Evolutionary conservation across 92 coral and sea anemone species (phyloP).

Genomic region (Chrysogorgia sp.): DNA sequence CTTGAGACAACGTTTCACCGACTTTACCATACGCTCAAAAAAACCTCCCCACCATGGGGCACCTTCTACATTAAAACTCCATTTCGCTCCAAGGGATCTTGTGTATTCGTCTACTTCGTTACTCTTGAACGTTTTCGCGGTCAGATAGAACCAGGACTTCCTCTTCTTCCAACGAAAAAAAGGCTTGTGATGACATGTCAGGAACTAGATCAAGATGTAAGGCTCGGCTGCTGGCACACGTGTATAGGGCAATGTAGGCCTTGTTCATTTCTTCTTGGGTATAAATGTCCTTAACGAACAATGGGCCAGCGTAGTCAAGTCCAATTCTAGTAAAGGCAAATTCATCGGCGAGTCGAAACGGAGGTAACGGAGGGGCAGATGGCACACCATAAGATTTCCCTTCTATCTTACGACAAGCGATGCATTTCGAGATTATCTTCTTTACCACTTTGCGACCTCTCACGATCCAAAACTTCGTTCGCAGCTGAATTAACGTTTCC

Average conservation of each 20-base stretch:
- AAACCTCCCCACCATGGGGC: constrained; percentile 28
- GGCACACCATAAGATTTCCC: constrained; percentile 19
- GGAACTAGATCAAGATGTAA: constrained; percentile 2
- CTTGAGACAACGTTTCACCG: constrained; percentile 10
- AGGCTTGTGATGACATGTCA: neutral
- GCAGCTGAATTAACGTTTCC: constrained; percentile 42
- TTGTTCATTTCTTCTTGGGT: constrained; percentile 32
- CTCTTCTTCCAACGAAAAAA: constrained; percentile 7
- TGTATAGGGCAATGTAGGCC: constrained; percentile 37
- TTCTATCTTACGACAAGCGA: constrained; percentile 8
- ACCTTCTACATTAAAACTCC: neutral
- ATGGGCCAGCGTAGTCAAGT: constrained; percentile 43
- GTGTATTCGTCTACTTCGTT: neutral
- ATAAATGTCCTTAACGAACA: constrained; percentile 39
- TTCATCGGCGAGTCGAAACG: constrained; percentile 19
- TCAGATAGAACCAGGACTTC: constrained; percentile 3
- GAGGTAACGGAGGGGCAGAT: constrained; percentile 48
- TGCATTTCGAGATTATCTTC: constrained; percentile 19
- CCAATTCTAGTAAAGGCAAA: constrained; percentile 52
- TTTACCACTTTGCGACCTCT: constrained; percentile 16
- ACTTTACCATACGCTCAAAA: constrained; percentile 21
- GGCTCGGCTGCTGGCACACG: constrained; percentile 12
- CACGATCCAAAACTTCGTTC: constrained; percentile 36
- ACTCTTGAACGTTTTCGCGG: neutral
- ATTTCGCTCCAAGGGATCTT: neutral